A percentile compares a stretch with the other conserved stretches of the same genome.
Conservation (phyloP, 2,113 vertebrate species). For the Nannospalax galili region DNA sequence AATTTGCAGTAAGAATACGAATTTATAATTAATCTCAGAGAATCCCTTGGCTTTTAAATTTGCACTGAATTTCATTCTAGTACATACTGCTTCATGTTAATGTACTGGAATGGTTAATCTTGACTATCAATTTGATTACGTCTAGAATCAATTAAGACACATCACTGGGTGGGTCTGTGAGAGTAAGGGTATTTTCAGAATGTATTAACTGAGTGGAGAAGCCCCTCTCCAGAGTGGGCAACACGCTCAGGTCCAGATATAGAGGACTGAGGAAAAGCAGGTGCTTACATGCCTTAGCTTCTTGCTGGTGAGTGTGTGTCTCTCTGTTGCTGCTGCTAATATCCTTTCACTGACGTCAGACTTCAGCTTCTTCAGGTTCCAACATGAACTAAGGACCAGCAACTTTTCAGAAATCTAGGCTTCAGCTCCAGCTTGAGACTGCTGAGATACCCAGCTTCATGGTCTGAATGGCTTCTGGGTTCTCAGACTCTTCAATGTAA, state of each 20-base stretch:
- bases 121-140: background rate
- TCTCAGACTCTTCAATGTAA: background rate
- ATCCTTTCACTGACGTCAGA: too few relatives aligned
- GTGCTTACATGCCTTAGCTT: background rate
- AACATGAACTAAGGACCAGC: background rate
- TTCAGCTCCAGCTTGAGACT: background rate
- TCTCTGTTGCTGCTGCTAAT: background rate
- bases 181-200: background rate
- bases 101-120: background rate
- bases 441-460: too few relatives aligned
- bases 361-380: background rate
- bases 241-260: background rate
- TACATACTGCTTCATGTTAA: background rate
- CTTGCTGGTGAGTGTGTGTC: background rate
- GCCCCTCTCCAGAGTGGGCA: background rate
- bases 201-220: too few relatives aligned
- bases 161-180: background rate
- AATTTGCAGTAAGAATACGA: constrained; percentile 13
- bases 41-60: constrained; percentile 31
- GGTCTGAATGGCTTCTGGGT: background rate
- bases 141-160: background rate
- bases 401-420: background rate
- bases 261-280: background rate
- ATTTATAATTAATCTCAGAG: constrained; percentile 1
- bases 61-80: background rate